Evolutionary conservation across 2,888 invertebrate genomes (phyloP).

Genomic region (Nomada goodeniana): DNA sequence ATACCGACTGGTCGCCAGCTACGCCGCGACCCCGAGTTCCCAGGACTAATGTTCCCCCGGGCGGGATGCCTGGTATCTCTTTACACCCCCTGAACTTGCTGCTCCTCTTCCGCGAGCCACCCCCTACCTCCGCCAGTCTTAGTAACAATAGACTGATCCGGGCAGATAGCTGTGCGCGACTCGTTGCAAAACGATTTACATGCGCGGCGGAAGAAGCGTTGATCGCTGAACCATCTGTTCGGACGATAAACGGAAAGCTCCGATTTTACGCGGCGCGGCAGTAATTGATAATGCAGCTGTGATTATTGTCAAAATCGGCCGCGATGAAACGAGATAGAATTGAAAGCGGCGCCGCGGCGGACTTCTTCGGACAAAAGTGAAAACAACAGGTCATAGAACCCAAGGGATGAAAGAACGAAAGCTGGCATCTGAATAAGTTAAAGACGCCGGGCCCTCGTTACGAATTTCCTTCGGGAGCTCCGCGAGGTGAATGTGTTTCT

Average conservation of each 20-base stretch:
- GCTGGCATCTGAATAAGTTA: constrained; percentile 37
- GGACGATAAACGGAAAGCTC: constrained; percentile 30
- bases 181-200: constrained; percentile 77
- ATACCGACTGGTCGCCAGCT: constrained; percentile 57
- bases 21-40: constrained; percentile 69
- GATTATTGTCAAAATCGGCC: constrained; percentile 37
- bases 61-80: constrained; percentile 71
- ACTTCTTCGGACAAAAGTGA: constrained; percentile 14
- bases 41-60: constrained; percentile 79
- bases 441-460: constrained; percentile 23
- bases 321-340: too few species aligned
- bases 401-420: constrained; percentile 12
- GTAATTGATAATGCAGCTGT: constrained; percentile 50
- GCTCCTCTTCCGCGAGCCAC: not conserved
- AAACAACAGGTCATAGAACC: not conserved
- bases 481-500: constrained; percentile 7
- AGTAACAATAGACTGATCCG: constrained; percentile 79
- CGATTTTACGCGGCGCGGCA: constrained; percentile 60
- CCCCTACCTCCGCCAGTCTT: constrained; percentile 55
- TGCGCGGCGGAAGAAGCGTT: constrained; percentile 79
- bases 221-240: constrained; percentile 75
- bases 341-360: too few species aligned
- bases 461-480: constrained; percentile 29
- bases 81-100: constrained; percentile 49
- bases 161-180: constrained; percentile 70